Base-by-base conservation (phyloP, 2,113 vertebrate species). In the Mormyrus lacerda region DNA sequence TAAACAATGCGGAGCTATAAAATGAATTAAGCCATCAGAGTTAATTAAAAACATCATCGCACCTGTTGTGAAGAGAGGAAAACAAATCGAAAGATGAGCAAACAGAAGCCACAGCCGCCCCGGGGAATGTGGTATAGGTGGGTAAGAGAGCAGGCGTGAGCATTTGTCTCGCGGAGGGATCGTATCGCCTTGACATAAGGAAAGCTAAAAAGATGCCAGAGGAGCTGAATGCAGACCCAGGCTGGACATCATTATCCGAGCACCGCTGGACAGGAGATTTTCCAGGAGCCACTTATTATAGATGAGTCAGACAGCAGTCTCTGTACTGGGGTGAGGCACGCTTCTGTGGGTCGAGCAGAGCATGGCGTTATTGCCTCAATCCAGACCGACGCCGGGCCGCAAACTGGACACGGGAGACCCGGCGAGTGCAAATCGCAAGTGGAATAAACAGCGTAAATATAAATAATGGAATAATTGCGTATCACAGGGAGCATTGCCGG, bases 221-320 rank as follows among this genome's bases (percentile, higher is more conserved):
- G 39, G 42, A 84, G 39, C 24, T 27, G 39, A 84, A 69, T 13
- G 87, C 85, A 93, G 93, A 94, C 92, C 93, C 93, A 93, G 93
- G 93, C 93, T 73, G 85, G 89, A 90, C 65, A 19, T 87, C 61
- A 90, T 90, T 82, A 87, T 84, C 27, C 31, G 35, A 83, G 50
- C 93, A 92, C 91, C 92, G 91, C 89, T 90, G 87, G 92, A 92
- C 87, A 89, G 88, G 89, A 91, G 88, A 85, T 83, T 89, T 92
- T 93, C 92, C 93, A 89, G 47, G 69, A 92, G 94, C 92, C 93
- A 93, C 93, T 79, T 79, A 79, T 42, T 79, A 93, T 94, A 93
- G 42, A 84, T 45, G 42, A 44, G 39, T 94, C 93, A 92, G 92
- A 89, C 91, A 89, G 92, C 82, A 21, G 44, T 21, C 44, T 84